These are phyloP conservation scores for Silurus meridionalis DNA, from an alignment of 2,113 vertebrate species.

Conservation along the genomic window DNA sequence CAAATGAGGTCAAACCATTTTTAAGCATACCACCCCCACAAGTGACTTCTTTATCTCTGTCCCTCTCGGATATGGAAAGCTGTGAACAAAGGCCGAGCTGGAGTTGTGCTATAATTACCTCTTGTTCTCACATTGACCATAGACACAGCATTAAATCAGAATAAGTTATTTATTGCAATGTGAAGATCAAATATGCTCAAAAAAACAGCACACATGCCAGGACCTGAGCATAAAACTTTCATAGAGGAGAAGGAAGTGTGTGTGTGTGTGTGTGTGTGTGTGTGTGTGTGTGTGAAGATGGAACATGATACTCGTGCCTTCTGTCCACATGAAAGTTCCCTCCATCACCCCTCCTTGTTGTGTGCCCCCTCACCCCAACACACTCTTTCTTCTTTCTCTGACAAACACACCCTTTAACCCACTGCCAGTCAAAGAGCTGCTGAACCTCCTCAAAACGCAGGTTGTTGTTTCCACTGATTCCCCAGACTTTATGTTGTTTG, in stretches of 20 bases:
- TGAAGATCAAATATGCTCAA: background rate
- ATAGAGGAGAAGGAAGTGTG: conserved; percentile 28
- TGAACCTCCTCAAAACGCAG: background rate
- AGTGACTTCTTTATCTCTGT: conserved; percentile 16
- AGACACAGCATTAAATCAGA: background rate
- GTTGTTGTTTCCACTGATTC: background rate
- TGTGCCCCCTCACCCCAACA: conserved; percentile 14
- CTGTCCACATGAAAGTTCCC: conserved; percentile 49
- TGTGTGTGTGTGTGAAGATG: conserved; percentile 42
- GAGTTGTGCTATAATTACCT: background rate
- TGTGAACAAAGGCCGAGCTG: conserved; percentile 1
- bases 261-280: conserved; percentile 33
- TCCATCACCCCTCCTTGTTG: conserved; percentile 24
- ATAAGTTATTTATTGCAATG: background rate
- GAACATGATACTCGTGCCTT: conserved; percentile 46
- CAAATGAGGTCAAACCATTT: conserved; percentile 69
- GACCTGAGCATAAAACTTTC: background rate
- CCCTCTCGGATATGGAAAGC: background rate
- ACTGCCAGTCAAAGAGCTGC: background rate
- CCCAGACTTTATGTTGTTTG: background rate
- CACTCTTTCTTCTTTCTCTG: background rate
- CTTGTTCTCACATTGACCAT: background rate
- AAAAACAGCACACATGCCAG: background rate
- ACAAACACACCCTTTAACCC: background rate
- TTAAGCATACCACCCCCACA: conserved; percentile 44